Conservation (phyloP, 2,797 vertebrate genomes). For the Scomberomorus guttatus region DNA sequence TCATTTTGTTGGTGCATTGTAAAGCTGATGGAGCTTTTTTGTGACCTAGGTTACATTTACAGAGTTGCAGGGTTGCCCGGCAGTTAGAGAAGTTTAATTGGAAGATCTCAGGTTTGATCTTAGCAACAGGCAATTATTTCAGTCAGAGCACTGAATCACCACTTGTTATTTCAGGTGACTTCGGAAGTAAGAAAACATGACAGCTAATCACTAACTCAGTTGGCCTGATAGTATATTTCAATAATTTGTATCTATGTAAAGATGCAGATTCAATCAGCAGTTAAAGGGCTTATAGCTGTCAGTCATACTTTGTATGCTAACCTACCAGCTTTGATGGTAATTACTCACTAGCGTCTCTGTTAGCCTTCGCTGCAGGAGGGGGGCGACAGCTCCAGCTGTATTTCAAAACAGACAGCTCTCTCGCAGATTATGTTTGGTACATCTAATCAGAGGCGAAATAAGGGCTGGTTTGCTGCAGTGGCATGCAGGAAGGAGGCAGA, state of each 20-base stretch:
- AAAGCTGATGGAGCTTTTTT: conserved; percentile 19
- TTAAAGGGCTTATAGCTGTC: conserved; percentile 59
- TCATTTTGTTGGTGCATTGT: background rate
- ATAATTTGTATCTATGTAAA: conserved; percentile 41
- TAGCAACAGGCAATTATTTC: background rate
- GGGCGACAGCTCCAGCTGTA: conserved; percentile 55
- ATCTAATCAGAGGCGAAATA: conserved; percentile 70
- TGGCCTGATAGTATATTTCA: conserved; percentile 36
- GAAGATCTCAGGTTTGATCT: conserved; percentile 22
- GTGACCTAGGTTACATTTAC: background rate
- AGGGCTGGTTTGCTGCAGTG: conserved; percentile 46
- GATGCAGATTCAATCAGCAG: conserved; percentile 49
- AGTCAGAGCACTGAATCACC: background rate
- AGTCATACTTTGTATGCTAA: conserved; percentile 68
- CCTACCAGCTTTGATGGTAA: conserved; percentile 66
- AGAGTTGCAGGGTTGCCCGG: conserved; percentile 16
- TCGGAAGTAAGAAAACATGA: conserved; percentile 1
- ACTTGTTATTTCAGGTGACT: conserved; percentile 13
- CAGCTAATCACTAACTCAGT: conserved; percentile 20
- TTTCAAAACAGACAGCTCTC: conserved; percentile 68
- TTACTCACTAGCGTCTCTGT: conserved; percentile 64
- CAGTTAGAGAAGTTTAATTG: background rate
- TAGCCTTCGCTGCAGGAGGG: conserved; percentile 63
- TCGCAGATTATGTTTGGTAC: conserved; percentile 65
- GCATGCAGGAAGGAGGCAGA: conserved; percentile 40